These are phyloP conservation scores for Acanthurus tractus DNA, from an alignment of 2,797 vertebrate genomes.

Conservation along the genomic window DNA sequence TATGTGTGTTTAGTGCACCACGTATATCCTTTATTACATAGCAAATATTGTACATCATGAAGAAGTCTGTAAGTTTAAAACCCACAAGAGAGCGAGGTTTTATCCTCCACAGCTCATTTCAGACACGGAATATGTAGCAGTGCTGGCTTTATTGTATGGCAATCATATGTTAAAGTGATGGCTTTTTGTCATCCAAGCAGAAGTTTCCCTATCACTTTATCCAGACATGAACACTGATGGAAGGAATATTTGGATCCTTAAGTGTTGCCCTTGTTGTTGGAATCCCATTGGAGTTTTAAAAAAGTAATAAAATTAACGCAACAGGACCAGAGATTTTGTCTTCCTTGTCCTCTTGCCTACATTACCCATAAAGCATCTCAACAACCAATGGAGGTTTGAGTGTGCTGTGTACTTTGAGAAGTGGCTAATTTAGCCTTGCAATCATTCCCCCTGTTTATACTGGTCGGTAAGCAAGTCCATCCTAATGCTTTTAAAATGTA, in stretches of 20 bases:
- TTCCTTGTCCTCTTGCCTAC: background rate
- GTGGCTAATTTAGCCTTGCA: background rate
- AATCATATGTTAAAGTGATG: background rate
- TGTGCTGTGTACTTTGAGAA: background rate
- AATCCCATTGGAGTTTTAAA: background rate
- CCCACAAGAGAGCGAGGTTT: background rate
- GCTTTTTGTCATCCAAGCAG: background rate
- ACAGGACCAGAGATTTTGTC: background rate
- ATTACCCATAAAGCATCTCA: background rate
- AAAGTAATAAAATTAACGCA: background rate
- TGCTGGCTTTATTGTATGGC: background rate
- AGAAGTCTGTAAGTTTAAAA: background rate
- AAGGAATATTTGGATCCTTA: background rate
- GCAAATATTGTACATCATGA: constrained; percentile 15
- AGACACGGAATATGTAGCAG: background rate
- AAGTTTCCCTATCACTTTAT: background rate
- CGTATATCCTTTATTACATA: background rate
- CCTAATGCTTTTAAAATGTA: background rate
- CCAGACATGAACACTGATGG: background rate
- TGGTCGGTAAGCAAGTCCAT: background rate
- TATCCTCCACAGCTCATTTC: background rate
- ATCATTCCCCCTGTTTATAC: background rate
- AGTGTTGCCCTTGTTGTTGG: background rate
- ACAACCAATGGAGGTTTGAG: accelerated
- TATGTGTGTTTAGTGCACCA: constrained; percentile 4